Evolutionary conservation across 2,113 vertebrate genomes (phyloP), one percentile per base, ranked within the genome.

Genomic region (Colossoma macropomum): DNA sequence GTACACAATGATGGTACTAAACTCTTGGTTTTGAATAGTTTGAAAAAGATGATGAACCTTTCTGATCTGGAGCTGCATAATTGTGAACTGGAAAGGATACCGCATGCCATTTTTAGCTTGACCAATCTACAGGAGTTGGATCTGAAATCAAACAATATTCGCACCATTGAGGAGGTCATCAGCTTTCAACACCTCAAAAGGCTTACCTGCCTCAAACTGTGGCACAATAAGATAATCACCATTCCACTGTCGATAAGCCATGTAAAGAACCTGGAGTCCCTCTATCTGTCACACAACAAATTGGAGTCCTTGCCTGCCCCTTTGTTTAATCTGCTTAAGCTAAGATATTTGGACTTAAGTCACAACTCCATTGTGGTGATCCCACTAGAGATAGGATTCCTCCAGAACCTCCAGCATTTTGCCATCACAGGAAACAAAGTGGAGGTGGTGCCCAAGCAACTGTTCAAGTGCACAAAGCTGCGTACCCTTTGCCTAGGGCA

Each of bases 1-100:
- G 96, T 99, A 91, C 97, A 99, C 79, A 99, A 99, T 41, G 98
- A 99, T 23, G 98, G 98, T 80, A 99, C 97, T 23, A 99, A 98
- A 90, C 96, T 99, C 25, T 81, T 99, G 86, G 97, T 99, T 69
- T 95, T 99, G 65, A 99, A 99, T 86, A 99, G 96, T 92, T 92
- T 99, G 93, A 99, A 99, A 95, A 99, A 99, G 92, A 98, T 99
- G 96, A 95, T 96, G 89, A 99, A 99, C 79, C 96, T 99, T 0
- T 95, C 96, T 0, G 97, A 99, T 81, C 85, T 99, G 73, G 97
- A 99, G 89, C 93, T 99, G 77, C 96, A 97, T 85, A 98, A 97
- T 91, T 99, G 98, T 90, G 98, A 99, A 91, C 93, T 99, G 76
- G 98, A 99, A 90, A 95, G 98, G 86, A 99, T 99, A 65, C 98